Percentiles rank a stretch among this genome's conserved stretches.
Conservation (phyloP, 2,113 vertebrate genomes). For the Genyomyrus donnyi region DNA sequence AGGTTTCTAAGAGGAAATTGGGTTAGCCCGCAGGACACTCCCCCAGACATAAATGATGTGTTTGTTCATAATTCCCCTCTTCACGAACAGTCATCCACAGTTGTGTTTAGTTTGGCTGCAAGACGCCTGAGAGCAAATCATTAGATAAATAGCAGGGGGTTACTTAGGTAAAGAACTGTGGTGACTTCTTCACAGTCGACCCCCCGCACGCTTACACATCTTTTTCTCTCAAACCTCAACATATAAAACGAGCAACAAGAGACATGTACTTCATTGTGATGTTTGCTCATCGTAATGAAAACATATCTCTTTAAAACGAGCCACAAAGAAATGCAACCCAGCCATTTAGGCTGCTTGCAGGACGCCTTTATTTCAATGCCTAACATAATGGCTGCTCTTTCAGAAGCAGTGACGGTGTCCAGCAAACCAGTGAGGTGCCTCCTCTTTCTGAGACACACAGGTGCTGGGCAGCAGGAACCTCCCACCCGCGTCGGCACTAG, state of each 20-base stretch:
- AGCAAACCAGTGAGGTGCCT: background rate
- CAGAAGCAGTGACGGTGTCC: background rate
- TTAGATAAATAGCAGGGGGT: background rate
- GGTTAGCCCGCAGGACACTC: background rate
- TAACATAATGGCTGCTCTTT: background rate
- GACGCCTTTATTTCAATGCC: background rate
- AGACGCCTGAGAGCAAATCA: background rate
- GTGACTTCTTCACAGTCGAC: background rate
- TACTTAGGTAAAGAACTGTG: background rate
- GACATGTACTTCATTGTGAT: background rate
- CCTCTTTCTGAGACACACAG: constrained; percentile 13
- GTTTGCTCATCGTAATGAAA: background rate
- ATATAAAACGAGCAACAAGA: background rate
- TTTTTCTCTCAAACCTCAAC: background rate
- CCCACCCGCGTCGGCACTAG: background rate
- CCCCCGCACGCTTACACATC: background rate
- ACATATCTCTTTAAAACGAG: background rate
- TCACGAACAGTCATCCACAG: background rate
- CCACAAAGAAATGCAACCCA: background rate
- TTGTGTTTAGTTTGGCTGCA: background rate
- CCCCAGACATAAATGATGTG: background rate
- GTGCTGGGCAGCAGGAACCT: background rate
- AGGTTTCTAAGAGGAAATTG: background rate
- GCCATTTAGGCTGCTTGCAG: background rate
- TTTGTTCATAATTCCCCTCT: background rate